These are phyloP conservation scores for Arizona elegans DNA, from an alignment of 2,113 vertebrate genomes.

Conservation along the genomic window DNA sequence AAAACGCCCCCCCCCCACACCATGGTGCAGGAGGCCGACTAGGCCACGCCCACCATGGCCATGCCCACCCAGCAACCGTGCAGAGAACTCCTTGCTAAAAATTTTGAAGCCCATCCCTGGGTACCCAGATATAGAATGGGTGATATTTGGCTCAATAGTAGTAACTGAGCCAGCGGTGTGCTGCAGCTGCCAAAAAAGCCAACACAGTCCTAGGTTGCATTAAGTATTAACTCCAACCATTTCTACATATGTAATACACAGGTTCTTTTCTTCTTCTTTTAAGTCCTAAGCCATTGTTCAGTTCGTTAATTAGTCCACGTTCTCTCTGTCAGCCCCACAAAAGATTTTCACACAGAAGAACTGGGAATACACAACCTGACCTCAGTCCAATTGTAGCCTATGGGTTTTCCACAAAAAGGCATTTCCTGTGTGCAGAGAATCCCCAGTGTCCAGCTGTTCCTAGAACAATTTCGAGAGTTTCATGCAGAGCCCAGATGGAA, in stretches of 20 bases:
- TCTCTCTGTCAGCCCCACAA: constrained; percentile 24
- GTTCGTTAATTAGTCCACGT: constrained; percentile 31
- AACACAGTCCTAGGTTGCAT: not conserved
- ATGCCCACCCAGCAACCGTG: too few species aligned
- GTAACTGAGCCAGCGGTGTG: not conserved
- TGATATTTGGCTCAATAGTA: not conserved
- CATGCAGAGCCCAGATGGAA: constrained; percentile 75
- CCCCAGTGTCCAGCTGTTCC: constrained; percentile 68
- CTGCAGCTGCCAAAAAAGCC: not conserved
- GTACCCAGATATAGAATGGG: not conserved
- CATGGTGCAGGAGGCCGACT: too few species aligned
- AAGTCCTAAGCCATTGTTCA: not conserved
- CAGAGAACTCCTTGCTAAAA: too few species aligned
- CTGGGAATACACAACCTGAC: constrained; percentile 21
- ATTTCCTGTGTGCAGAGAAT: constrained; percentile 46
- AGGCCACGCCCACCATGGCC: too few species aligned
- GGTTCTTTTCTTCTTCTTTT: constrained; percentile 21
- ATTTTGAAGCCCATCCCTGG: too few species aligned
- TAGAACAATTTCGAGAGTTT: constrained; percentile 73
- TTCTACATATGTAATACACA: not conserved
- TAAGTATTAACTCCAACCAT: constrained; percentile 1
- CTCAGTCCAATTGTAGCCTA: constrained; percentile 55
- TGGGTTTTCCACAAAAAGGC: constrained; percentile 52
- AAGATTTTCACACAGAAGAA: constrained; percentile 48
- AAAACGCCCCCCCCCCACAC: too few species aligned